Evolutionary conservation across 2,797 vertebrate genomes (phyloP).

Genomic region (Centropyge bicolor): DNA sequence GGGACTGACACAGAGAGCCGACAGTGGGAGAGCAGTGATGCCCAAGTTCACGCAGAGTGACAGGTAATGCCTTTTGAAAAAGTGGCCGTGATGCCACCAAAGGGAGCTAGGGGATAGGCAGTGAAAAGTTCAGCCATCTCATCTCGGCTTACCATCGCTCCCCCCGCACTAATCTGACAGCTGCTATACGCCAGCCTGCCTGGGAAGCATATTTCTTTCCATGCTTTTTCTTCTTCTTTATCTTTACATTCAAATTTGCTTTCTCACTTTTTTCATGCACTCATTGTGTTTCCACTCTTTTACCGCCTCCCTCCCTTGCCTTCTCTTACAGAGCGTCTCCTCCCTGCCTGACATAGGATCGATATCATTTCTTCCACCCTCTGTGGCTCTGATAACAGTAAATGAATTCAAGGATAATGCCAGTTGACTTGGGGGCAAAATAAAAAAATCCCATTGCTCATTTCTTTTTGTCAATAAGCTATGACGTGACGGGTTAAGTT

Average conservation of each 20-base stretch:
- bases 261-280: not conserved
- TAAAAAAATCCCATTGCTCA: slow-evolving; percentile 3
- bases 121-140: slow-evolving; percentile 71
- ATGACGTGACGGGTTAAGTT: slow-evolving; percentile 17
- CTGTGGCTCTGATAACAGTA: slow-evolving; percentile 29
- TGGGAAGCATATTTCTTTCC: slow-evolving; percentile 24
- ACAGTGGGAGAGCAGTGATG: slow-evolving; percentile 39
- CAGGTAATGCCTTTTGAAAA: slow-evolving; percentile 70
- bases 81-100: slow-evolving; percentile 56
- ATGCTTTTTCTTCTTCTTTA: slow-evolving; percentile 10
- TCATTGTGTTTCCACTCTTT: not conserved
- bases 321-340: not conserved
- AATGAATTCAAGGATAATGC: slow-evolving; percentile 39
- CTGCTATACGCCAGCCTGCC: slow-evolving; percentile 47
- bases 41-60: slow-evolving; percentile 63
- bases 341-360: slow-evolving; percentile 33
- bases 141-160: slow-evolving; percentile 59
- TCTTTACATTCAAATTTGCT: slow-evolving; percentile 42
- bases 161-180: slow-evolving; percentile 69
- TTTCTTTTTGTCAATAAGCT: slow-evolving; percentile 32
- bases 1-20: slow-evolving; percentile 57
- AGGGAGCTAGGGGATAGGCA: slow-evolving; percentile 51
- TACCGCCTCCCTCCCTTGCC: not conserved
- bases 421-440: slow-evolving; percentile 21
- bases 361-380: slow-evolving; percentile 13